Evolutionary conservation across 2,888 invertebrate species (phyloP), one percentile per base, ranked within the genome.

Genomic region (Drosophila borborema): DNA sequence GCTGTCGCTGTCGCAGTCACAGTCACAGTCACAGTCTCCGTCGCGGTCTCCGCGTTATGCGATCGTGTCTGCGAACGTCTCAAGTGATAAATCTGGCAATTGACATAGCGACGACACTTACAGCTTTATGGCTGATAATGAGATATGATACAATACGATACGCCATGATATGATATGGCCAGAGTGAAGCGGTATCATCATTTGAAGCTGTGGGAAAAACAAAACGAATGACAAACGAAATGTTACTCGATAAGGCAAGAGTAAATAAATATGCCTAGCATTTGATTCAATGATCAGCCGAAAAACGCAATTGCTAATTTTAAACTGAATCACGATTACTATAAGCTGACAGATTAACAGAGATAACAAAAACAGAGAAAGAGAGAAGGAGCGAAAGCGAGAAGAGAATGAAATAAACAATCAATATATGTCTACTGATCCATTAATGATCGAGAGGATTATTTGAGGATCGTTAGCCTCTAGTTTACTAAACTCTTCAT

Each of bases 61-160:
- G 65, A 72, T 78, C 66, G 53, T 48, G n/a, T n/a, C n/a, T n/a
- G n/a, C n/a, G n/a, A 40, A 23, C 10, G 49, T 31, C 60, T 64
- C 74, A 40, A 80, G 56, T 84, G 73, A 82, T 88, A 85, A 85
- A 90, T 85, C 87, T 89, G 74, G 68, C 78, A 86, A 80, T 86
- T 76, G 82, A 55, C 77, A 65, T 10, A 54, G 61, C 55, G 61
- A 67, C 69, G 72, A 54, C 54, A 54, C 55, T 64, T 59, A 59
- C 63, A 63, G 55, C 41, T 41, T 74, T 75, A 66, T 62, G 69
- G 9, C 77, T 77, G 86, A 82, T 85, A 82, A 73, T 80, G 49
- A 38, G 68, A 77, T 67, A 73, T 77, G 64, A 74, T 56, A 61
- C 51, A 45, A 49, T 40, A 20, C 41, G 45, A 48, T 51, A 23